phyloP scores from a whole-genome alignment of 2,888 invertebrate species.

The Lysandra coridon region DNA sequence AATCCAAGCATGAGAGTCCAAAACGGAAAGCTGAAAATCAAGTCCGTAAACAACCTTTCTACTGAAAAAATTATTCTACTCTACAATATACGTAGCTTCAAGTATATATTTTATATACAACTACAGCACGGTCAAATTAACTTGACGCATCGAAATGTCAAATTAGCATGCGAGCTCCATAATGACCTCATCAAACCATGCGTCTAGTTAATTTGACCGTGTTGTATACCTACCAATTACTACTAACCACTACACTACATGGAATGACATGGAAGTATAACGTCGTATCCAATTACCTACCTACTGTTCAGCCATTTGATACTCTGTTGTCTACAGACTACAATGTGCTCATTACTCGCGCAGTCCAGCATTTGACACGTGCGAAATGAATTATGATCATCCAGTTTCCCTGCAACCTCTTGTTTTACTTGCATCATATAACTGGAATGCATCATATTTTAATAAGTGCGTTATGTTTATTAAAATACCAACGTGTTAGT shows the following conservation, averaged over 20 bases:
- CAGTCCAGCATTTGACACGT: background rate
- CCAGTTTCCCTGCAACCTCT: slow-evolving; percentile 6
- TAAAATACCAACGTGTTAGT: background rate
- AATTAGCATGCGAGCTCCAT: too few species aligned
- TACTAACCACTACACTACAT: background rate
- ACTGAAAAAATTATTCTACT: too few species aligned
- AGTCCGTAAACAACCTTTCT: too few species aligned
- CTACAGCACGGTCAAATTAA: too few species aligned
- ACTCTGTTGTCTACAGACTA: background rate
- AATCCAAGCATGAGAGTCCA: too few species aligned
- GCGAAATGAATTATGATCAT: slow-evolving; percentile 10
- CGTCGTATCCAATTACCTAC: background rate
- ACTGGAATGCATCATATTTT: slow-evolving; percentile 20
- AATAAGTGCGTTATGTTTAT: background rate
- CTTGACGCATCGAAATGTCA: too few species aligned
- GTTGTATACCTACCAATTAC: background rate
- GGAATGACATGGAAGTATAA: background rate
- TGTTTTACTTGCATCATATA: slow-evolving; percentile 23
- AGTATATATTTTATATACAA: too few species aligned
- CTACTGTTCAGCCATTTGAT: background rate
- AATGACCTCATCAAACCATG: too few species aligned
- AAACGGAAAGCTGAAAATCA: too few species aligned
- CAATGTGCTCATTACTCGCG: background rate
- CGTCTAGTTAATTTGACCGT: too few species aligned
- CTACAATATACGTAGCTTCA: too few species aligned